A percentile compares a stretch with the other conserved stretches of the same genome.
phyloP scores from a whole-genome alignment of 2,797 vertebrate genomes.

The Astyanax mexicanus region DNA sequence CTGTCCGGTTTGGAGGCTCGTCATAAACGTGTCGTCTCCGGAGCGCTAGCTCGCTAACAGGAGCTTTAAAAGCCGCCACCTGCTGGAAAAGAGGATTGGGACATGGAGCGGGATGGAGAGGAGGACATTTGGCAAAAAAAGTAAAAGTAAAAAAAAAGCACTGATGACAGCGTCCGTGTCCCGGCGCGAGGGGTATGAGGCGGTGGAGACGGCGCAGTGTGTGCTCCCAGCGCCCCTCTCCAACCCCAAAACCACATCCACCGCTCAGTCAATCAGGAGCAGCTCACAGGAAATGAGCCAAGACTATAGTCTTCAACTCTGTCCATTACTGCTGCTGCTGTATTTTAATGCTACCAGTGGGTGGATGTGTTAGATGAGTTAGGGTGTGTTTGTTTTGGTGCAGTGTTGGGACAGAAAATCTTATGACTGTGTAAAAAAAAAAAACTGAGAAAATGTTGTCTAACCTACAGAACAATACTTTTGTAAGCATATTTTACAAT shows the following conservation, averaged over 20 bases:
- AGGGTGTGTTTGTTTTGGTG: neutral
- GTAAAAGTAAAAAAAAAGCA: slow-evolving; percentile 67
- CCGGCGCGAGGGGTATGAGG: slow-evolving; percentile 63
- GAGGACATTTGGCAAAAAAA: slow-evolving; percentile 68
- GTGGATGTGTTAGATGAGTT: slow-evolving; percentile 32
- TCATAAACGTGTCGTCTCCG: slow-evolving; percentile 80
- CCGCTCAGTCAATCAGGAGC: slow-evolving; percentile 43
- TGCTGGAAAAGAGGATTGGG: slow-evolving; percentile 70
- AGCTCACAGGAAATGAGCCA: slow-evolving; percentile 51
- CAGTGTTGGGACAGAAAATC: neutral
- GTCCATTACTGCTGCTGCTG: slow-evolving; percentile 40
- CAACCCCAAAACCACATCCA: slow-evolving; percentile 49
- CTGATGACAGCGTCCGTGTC: slow-evolving; percentile 71
- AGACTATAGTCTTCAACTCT: slow-evolving; percentile 43
- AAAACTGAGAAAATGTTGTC: too few species aligned
- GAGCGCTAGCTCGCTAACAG: slow-evolving; percentile 76
- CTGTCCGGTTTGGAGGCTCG: slow-evolving; percentile 54
- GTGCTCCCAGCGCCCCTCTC: slow-evolving; percentile 37
- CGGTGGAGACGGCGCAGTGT: slow-evolving; percentile 53
- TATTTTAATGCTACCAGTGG: slow-evolving; percentile 47
- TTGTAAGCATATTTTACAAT: too few species aligned
- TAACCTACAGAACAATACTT: too few species aligned
- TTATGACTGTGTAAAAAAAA: too few species aligned
- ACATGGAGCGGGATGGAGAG: slow-evolving; percentile 71
- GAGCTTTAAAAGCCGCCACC: slow-evolving; percentile 81